Percentiles rank a stretch among this genome's conserved stretches.
Evolutionary conservation across 2,113 vertebrate genomes (phyloP).

Genomic region (Mus musculus): DNA sequence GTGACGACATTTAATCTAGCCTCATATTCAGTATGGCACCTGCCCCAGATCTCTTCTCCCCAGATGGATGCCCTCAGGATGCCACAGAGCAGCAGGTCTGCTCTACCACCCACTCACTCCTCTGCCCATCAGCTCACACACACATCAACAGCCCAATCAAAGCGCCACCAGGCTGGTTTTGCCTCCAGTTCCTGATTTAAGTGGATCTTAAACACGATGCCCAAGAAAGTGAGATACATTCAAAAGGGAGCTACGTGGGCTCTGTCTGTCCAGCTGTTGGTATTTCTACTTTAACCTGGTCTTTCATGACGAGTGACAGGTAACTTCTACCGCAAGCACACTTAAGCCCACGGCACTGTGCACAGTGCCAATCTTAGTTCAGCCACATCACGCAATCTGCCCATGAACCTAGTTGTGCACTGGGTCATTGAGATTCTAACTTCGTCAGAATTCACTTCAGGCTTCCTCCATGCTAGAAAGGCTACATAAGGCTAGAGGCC

Average conservation of each 20-base stretch:
- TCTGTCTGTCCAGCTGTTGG: background rate
- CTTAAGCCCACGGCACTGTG: too few relatives aligned
- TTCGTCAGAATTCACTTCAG: background rate
- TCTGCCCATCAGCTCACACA: background rate
- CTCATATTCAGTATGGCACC: background rate
- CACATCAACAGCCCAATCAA: background rate
- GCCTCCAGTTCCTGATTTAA: background rate
- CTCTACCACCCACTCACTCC: background rate
- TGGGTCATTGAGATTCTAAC: background rate
- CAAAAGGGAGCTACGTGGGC: background rate
- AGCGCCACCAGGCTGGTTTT: background rate
- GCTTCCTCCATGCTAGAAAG: background rate
- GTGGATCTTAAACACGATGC: background rate
- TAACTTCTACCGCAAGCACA: background rate
- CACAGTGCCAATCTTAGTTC: background rate
- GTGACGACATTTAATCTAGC: background rate
- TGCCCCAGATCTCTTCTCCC: background rate
- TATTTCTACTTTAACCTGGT: background rate
- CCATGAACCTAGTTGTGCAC: background rate
- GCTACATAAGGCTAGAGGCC: background rate
- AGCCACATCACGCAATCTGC: accelerated
- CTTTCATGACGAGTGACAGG: background rate
- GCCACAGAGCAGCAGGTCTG: background rate
- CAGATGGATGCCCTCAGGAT: background rate
- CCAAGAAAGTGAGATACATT: background rate